A percentile compares a stretch with the other conserved stretches of the same genome.
Conservation (phyloP, 2,797 vertebrate species). For the Morus bassanus region DNA sequence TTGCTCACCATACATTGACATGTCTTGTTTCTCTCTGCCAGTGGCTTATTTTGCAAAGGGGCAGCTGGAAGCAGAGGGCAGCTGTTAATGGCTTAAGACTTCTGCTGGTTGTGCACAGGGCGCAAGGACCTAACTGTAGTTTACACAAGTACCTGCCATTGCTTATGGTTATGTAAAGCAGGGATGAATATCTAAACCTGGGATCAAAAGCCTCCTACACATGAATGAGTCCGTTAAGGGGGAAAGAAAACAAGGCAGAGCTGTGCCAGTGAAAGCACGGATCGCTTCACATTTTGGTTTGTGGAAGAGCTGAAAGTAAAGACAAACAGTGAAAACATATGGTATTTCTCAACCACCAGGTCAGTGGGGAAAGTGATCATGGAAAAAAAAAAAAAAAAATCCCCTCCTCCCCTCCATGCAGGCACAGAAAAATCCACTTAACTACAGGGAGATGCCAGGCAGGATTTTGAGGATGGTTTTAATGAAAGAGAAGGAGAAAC, state of each 20-base stretch:
- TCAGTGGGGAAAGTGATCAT: neutral
- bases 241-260: constrained; percentile 27
- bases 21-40: neutral
- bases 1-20: neutral
- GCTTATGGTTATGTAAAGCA: constrained; percentile 67
- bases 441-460: neutral
- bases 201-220: constrained; percentile 74
- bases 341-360: constrained; percentile 30
- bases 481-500: constrained; percentile 2
- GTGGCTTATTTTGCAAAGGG: neutral
- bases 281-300: constrained; percentile 69
- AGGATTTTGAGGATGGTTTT: constrained; percentile 7
- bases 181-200: constrained; percentile 62
- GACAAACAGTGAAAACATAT: constrained; percentile 32
- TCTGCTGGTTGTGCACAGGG: neutral
- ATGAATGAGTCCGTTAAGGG: constrained; percentile 64
- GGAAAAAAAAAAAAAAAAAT: neutral
- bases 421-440: neutral
- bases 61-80: neutral
- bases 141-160: constrained; percentile 58
- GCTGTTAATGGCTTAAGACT: constrained; percentile 25
- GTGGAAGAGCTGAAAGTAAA: constrained; percentile 67
- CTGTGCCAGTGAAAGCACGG: constrained; percentile 51
- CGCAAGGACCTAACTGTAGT: neutral
- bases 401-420: neutral